These are phyloP conservation scores for Vipera latastei DNA, from an alignment of 2,797 vertebrate species.

Conservation along the genomic window DNA sequence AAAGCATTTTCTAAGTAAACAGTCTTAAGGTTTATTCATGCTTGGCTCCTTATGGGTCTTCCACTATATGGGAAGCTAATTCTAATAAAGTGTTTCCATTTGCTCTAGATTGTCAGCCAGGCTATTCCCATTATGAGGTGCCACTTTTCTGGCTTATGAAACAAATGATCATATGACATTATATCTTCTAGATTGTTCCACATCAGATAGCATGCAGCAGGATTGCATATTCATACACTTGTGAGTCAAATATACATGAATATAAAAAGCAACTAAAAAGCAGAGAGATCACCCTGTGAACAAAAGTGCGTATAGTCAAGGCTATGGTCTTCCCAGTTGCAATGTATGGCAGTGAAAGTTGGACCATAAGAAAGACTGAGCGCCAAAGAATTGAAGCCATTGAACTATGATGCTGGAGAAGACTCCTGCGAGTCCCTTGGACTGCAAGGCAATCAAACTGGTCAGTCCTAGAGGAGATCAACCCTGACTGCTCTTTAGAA, in stretches of 20 bases:
- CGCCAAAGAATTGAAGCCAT: no score
- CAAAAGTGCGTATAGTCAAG: no score
- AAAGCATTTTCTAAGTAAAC: background rate
- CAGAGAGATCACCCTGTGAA: no score
- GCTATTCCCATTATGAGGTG: background rate
- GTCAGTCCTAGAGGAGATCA: no score
- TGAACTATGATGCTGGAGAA: no score
- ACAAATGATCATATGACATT: background rate
- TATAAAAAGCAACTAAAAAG: background rate
- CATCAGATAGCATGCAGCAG: background rate
- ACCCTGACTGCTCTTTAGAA: no score
- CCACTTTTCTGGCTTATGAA: conserved; percentile 4
- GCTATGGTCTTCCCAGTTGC: no score
- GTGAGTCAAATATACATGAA: background rate
- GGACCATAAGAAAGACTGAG: no score
- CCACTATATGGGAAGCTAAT: background rate
- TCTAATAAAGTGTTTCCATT: background rate
- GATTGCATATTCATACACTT: background rate
- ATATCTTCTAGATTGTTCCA: background rate
- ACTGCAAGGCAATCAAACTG: no score
- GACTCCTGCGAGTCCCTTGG: no score
- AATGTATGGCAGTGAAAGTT: no score
- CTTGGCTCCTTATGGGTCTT: background rate
- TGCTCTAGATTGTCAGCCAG: background rate
- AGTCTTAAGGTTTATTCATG: background rate